These are phyloP conservation scores for Rhyzopertha dominica DNA, from an alignment of 1,140 invertebrate genomes.

Conservation along the genomic window DNA sequence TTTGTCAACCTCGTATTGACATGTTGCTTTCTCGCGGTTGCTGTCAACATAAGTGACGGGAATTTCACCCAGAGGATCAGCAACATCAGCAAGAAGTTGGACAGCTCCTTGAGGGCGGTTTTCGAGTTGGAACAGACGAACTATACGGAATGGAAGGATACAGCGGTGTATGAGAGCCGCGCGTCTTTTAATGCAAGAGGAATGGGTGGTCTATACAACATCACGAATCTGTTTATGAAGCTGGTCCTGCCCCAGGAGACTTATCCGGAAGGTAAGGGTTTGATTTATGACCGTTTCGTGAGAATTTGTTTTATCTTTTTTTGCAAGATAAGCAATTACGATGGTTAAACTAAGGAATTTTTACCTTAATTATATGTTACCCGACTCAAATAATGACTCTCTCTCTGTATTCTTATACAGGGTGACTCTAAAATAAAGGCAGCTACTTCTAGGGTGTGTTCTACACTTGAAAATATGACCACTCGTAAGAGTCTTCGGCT, in stretches of 20 bases:
- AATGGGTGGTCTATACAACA: conserved; percentile 57
- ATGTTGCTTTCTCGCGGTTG: conserved; percentile 30
- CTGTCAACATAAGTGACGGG: conserved; percentile 24
- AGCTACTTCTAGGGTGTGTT: neutral
- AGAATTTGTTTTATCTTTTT: too few relatives aligned
- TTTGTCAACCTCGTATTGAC: too few relatives aligned
- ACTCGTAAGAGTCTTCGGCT: too few relatives aligned
- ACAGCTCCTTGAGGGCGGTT: conserved; percentile 47
- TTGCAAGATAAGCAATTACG: too few relatives aligned
- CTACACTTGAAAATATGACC: too few relatives aligned
- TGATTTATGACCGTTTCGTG: conserved; percentile 12
- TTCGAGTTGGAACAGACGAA: conserved; percentile 44
- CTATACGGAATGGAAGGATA: conserved; percentile 46
- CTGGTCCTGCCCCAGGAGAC: conserved; percentile 49
- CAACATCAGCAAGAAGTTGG: conserved; percentile 47
- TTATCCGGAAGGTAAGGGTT: conserved; percentile 53
- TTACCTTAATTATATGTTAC: neutral
- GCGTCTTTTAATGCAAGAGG: conserved; percentile 52
- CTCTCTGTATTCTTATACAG: conserved; percentile 1
- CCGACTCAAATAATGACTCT: neutral
- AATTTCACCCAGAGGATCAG: conserved; percentile 39
- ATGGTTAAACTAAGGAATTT: neutral
- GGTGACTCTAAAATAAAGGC: neutral
- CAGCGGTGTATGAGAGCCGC: conserved; percentile 32
- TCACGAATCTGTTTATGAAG: conserved; percentile 55